These are phyloP conservation scores for Charina bottae DNA, from an alignment of 2,113 vertebrate genomes.

Conservation along the genomic window DNA sequence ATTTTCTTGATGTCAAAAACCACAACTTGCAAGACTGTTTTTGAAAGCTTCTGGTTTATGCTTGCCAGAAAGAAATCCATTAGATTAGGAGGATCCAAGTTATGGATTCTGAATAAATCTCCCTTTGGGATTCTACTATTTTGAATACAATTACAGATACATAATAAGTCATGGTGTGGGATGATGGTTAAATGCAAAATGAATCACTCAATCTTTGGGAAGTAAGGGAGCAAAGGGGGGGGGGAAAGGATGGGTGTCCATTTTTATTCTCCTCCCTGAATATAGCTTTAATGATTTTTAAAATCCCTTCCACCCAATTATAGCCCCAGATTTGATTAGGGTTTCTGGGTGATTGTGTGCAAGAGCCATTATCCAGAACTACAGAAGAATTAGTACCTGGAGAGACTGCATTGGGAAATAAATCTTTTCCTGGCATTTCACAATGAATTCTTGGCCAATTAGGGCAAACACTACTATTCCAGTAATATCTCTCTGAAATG, in stretches of 20 bases:
- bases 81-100: slow-evolving; percentile 38
- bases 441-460: slow-evolving; percentile 78
- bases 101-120: slow-evolving; percentile 46
- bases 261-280: slow-evolving; percentile 75
- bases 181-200: slow-evolving; percentile 78
- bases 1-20: neutral
- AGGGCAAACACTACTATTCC: slow-evolving; percentile 72
- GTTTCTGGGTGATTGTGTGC: slow-evolving; percentile 75
- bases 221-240: neutral
- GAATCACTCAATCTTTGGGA: slow-evolving; percentile 69
- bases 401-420: slow-evolving; percentile 76
- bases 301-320: slow-evolving; percentile 84
- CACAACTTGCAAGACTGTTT: neutral
- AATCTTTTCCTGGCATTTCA: slow-evolving; percentile 82
- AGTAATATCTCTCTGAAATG: slow-evolving; percentile 73
- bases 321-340: slow-evolving; percentile 76
- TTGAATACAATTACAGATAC: slow-evolving; percentile 69
- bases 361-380: slow-evolving; percentile 76
- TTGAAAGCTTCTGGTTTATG: fast-evolving
- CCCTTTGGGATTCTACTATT: slow-evolving; percentile 48
- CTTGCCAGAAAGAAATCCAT: slow-evolving; percentile 51
- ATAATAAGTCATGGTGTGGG: slow-evolving; percentile 72
- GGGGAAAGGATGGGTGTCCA: slow-evolving; percentile 50
- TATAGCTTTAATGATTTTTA: slow-evolving; percentile 80
- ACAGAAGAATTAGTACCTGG: slow-evolving; percentile 81